These are phyloP conservation scores for Pomatostomus ruficeps DNA, from an alignment of 2,113 vertebrate species.

Conservation along the genomic window DNA sequence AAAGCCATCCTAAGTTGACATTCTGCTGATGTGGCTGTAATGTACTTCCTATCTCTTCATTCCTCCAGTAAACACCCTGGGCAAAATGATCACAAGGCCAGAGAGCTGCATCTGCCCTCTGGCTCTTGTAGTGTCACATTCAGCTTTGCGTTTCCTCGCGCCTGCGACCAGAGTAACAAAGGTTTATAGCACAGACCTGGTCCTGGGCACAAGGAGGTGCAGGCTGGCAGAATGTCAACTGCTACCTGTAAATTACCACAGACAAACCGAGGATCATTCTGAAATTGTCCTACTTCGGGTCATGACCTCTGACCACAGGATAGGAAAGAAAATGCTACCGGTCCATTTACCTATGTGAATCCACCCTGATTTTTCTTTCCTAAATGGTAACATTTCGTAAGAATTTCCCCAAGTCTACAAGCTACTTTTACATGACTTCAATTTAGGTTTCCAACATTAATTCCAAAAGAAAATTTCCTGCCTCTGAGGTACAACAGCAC, in stretches of 20 bases:
- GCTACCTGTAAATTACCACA: not conserved
- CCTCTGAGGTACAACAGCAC: not conserved
- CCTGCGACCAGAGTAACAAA: not conserved
- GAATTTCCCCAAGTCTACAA: not conserved
- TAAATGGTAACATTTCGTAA: not conserved
- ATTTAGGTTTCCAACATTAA: not conserved
- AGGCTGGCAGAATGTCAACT: not conserved
- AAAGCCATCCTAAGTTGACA: not conserved
- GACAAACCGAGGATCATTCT: not conserved
- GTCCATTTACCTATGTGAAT: not conserved
- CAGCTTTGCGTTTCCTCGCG: fast-evolving
- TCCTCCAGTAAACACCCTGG: not conserved
- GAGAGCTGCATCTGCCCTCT: not conserved
- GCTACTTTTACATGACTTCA: not conserved
- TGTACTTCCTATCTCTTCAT: not conserved
- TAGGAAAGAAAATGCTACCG: not conserved
- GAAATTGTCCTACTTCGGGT: not conserved
- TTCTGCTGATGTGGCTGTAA: not conserved
- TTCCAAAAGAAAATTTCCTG: not conserved
- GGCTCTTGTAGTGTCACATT: not conserved
- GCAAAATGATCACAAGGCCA: not conserved
- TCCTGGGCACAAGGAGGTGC: not conserved
- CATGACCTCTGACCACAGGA: not conserved
- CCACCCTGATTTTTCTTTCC: not conserved
- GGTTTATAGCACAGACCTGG: not conserved